These are phyloP conservation scores for Heteractis magnifica DNA, from an alignment of 92 coral and sea anemone genomes.

Conservation along the genomic window DNA sequence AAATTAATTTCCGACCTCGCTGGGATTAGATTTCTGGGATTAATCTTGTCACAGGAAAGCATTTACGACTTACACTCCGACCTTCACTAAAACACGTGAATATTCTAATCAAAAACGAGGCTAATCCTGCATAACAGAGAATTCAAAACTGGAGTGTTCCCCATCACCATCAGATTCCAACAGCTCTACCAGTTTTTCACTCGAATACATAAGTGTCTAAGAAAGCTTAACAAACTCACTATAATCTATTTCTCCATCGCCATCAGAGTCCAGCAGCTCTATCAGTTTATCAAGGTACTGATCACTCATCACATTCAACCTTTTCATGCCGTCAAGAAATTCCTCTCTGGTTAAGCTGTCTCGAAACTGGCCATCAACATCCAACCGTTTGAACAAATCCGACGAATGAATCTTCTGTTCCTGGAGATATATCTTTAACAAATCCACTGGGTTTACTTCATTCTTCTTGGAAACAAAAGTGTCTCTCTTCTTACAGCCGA, in stretches of 20 bases:
- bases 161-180: not conserved
- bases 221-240: slow-evolving; percentile 82
- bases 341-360: slow-evolving; percentile 73
- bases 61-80: no score
- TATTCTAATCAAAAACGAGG: no score
- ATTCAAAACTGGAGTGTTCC: no score
- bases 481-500: slow-evolving; percentile 79
- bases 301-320: slow-evolving; percentile 68
- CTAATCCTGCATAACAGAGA: no score
- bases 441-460: slow-evolving; percentile 66
- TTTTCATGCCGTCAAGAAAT: slow-evolving; percentile 71
- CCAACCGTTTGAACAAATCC: slow-evolving; percentile 73
- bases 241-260: slow-evolving; percentile 84
- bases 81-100: no score
- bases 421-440: slow-evolving; percentile 66
- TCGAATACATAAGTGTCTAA: not conserved
- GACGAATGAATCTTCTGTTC: slow-evolving; percentile 72
- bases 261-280: slow-evolving; percentile 67
- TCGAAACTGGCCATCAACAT: slow-evolving; percentile 59
- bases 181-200: not conserved
- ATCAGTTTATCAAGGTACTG: slow-evolving; percentile 66
- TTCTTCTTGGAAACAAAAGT: slow-evolving; percentile 58
- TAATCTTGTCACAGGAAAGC: no score
- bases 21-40: no score
- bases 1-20: no score